phyloP scores from a whole-genome alignment of 2,113 vertebrate species.

The Ailurus styani region DNA sequence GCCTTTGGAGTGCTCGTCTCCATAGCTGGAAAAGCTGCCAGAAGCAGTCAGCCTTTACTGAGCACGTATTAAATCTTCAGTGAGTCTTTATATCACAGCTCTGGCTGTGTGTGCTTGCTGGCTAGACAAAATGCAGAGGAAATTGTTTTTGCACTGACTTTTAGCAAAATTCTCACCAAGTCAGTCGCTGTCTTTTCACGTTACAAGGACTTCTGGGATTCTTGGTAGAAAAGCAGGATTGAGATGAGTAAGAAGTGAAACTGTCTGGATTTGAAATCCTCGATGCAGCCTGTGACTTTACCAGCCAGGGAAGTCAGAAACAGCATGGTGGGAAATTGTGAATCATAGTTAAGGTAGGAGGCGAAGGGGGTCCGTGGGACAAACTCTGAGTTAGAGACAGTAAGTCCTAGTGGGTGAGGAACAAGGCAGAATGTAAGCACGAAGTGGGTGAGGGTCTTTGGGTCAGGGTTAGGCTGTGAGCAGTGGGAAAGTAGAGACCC shows the following conservation, averaged over 20 bases:
- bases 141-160: neutral
- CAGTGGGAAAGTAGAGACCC: too few species aligned
- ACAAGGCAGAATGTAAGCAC: neutral
- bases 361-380: neutral
- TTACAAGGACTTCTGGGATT: neutral
- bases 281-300: neutral
- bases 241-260: neutral
- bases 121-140: neutral
- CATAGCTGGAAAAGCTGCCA: neutral
- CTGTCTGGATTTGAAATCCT: neutral
- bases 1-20: neutral
- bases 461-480: neutral
- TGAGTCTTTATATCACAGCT: neutral
- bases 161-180: neutral
- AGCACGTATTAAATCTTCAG: neutral
- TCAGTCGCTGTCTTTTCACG: neutral
- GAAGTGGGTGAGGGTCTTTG: accelerated
- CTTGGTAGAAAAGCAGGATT: neutral
- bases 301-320: neutral
- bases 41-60: neutral
- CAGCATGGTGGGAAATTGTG: neutral
- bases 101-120: neutral
- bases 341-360: neutral
- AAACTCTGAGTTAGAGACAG: neutral
- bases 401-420: neutral